Evolutionary conservation across 2,888 invertebrate genomes (phyloP).

Genomic region (Melitaea athalia): DNA sequence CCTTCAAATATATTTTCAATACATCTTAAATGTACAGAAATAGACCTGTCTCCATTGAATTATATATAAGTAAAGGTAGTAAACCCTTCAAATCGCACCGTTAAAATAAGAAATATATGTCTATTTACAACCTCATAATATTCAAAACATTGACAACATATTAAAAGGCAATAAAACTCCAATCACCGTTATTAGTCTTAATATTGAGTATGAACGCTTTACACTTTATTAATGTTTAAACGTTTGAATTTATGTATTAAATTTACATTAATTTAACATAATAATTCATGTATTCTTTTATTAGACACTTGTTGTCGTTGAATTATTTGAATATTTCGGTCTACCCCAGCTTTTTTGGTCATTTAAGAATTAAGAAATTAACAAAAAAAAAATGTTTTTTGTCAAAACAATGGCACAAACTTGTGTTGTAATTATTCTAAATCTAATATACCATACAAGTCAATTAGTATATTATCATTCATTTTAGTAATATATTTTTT

Average conservation of each 20-base stretch:
- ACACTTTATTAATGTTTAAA: slow-evolving; percentile 39
- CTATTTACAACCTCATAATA: not conserved
- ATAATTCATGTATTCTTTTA: slow-evolving; percentile 46
- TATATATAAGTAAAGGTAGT: too few relatives aligned
- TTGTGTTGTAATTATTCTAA: too few relatives aligned
- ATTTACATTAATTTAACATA: slow-evolving; percentile 47
- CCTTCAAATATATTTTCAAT: too few relatives aligned
- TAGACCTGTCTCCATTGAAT: too few relatives aligned
- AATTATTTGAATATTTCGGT: slow-evolving; percentile 52
- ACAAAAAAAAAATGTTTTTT: too few relatives aligned
- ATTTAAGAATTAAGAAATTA: not conserved
- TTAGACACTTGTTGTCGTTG: slow-evolving; percentile 44
- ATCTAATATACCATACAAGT: too few relatives aligned
- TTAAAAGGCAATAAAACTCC: slow-evolving; percentile 37
- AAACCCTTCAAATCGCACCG: too few relatives aligned
- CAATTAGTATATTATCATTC: too few relatives aligned
- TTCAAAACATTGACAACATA: slow-evolving; percentile 16
- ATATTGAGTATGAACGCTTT: slow-evolving; percentile 37
- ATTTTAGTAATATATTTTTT: too few relatives aligned
- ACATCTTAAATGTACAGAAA: too few relatives aligned
- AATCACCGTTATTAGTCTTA: slow-evolving; percentile 35
- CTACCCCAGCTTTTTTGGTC: slow-evolving; percentile 5
- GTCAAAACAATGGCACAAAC: too few relatives aligned
- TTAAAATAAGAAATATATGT: not conserved
- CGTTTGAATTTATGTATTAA: slow-evolving; percentile 37